A percentile compares a stretch with the other conserved stretches of the same genome.
phyloP scores from a whole-genome alignment of 2,888 invertebrate genomes.

The Patella caerulea region DNA sequence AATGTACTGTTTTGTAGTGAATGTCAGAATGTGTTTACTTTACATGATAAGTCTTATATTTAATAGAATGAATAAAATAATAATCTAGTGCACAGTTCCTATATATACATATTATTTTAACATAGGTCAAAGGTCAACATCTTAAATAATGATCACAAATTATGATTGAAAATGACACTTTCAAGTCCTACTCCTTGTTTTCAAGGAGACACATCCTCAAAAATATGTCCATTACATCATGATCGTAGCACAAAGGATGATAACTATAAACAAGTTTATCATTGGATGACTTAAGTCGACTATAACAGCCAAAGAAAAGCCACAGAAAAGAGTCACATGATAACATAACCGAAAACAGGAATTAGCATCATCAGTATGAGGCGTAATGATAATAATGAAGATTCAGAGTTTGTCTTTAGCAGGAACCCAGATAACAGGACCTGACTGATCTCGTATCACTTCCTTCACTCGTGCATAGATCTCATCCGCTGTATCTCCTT shows the following conservation, averaged over 20 bases:
- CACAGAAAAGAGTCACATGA: conserved; percentile 8
- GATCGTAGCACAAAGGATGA: background rate
- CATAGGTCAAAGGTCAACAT: background rate
- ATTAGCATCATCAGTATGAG: background rate
- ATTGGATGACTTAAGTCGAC: background rate
- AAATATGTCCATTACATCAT: background rate
- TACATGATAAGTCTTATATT: background rate
- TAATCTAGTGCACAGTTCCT: background rate
- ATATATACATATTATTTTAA: background rate
- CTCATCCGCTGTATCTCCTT: conserved; percentile 97
- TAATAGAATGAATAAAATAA: background rate
- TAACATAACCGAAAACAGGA: background rate
- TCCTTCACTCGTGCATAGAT: conserved; percentile 95
- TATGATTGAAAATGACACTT: conserved; percentile 7
- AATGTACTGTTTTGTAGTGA: too few species aligned
- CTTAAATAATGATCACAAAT: background rate
- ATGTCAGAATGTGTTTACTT: too few species aligned
- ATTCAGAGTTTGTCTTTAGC: conserved; percentile 81
- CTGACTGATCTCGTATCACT: conserved; percentile 94
- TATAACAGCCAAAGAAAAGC: conserved; percentile 6
- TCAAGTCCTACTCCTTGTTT: background rate
- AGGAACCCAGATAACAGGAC: conserved; percentile 97
- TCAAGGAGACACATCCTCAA: background rate
- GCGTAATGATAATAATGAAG: conserved; percentile 1
- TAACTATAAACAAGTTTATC: conserved; percentile 2